Evolutionary conservation across 2,888 invertebrate genomes (phyloP), one percentile per base, ranked within the genome.

Genomic region (Drosophila yooni): DNA sequence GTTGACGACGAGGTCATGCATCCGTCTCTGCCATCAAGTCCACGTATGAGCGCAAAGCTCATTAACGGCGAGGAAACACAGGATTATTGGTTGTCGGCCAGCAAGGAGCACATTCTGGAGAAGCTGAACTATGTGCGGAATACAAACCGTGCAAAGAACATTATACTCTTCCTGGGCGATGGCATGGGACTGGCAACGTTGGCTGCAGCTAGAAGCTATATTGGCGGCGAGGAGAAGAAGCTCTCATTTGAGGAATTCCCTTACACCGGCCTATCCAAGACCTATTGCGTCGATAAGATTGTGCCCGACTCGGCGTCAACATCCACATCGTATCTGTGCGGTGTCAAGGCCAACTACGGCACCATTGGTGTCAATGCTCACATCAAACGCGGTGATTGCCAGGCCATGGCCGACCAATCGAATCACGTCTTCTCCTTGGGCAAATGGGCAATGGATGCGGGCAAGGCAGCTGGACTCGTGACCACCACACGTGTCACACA

Each of bases 171-270:
- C 90, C 93, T 98, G 7, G 98, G 98, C 0, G 98, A 98, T 90
- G 98, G 98, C 4, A 97, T 98, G 97, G 97, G 97, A 15, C 94
- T 97, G 67, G 94, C 97, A 0, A 98, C 98, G 0, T 91, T 97
- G 54, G 95, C 96, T 0, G 97, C 97, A 0, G 95, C 97, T 0
- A 94, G 98, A 74, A 95, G 95, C 0, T 96, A 96, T 88, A 94
- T 96, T 3, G 97, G 96, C 0, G 97, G 96, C 0, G 97, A 97
- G 91, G 96, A 96, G 77, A 92, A 94, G 29, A 94, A 94, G 60
- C 93, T 97, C 0, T 94, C 95, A 58, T 97, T 97, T 88, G 97
- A 98, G 84, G 94, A 94, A 7, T 97, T 97, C 85, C 97, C 97
- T 0, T 95, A 95, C 86, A 95, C 95, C 0, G 97, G 96, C 2